These are phyloP conservation scores for Brenthis hecate DNA, from an alignment of 2,888 invertebrate species.

Conservation along the genomic window DNA sequence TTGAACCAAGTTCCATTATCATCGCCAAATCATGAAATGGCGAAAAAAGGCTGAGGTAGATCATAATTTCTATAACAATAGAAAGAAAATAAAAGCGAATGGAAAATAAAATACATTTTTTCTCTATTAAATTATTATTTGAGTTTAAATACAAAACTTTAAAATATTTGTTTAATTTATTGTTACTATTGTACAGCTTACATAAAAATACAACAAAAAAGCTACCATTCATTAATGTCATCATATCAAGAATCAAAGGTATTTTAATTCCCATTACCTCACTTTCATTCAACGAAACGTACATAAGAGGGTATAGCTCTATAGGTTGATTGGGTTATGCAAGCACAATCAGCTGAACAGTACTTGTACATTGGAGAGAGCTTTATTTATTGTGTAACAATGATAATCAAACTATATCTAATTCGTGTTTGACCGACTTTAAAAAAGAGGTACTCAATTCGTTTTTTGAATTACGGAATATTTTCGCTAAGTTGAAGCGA, in stretches of 20 bases:
- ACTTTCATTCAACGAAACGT: constrained; percentile 26
- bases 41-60: too few species aligned
- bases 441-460: neutral
- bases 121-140: too few species aligned
- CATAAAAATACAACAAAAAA: neutral
- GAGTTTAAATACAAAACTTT: too few species aligned
- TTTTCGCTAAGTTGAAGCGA: too few species aligned
- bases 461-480: too few species aligned
- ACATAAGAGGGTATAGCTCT: constrained; percentile 54
- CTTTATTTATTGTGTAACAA: constrained; percentile 65
- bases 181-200: too few species aligned
- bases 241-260: constrained; percentile 12
- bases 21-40: too few species aligned
- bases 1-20: too few species aligned
- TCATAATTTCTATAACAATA: too few species aligned
- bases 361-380: constrained; percentile 58
- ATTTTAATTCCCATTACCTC: constrained; percentile 21
- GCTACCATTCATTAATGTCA: constrained; percentile 14
- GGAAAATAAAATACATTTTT: too few species aligned
- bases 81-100: too few species aligned
- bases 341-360: constrained; percentile 56
- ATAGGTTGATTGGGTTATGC: constrained; percentile 54
- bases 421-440: neutral
- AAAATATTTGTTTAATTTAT: too few species aligned
- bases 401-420: neutral